Conservation (phyloP, 2,888 invertebrate genomes). For the Choreutis nemorana region DNA sequence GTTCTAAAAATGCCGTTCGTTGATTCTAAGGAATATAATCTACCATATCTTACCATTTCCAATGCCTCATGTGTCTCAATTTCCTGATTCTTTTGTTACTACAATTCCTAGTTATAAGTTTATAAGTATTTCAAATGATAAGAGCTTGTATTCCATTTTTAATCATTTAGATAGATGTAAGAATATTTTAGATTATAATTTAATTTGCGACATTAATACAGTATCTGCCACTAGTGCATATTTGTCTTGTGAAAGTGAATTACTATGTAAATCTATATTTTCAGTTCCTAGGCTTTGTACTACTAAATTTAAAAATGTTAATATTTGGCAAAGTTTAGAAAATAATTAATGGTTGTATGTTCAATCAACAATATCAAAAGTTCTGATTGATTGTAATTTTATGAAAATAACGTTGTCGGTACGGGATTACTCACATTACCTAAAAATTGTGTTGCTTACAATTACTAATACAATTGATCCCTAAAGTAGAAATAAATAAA, state of each 20-base stretch:
- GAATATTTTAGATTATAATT: conserved; percentile 1
- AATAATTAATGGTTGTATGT: conserved; percentile 8
- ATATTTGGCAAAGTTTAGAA: conserved; percentile 7
- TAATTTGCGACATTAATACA: conserved; percentile 5
- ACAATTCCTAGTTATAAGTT: conserved; percentile 8
- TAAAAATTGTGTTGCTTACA: background rate
- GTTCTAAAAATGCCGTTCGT: conserved; percentile 6
- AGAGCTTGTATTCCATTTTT: conserved; percentile 6
- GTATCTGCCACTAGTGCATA: conserved; percentile 3
- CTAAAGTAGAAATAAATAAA: background rate
- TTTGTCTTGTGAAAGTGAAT: conserved; percentile 8
- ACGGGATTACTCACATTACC: background rate
- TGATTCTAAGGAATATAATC: background rate
- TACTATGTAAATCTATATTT: conserved; percentile 6
- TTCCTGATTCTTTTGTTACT: conserved; percentile 2
- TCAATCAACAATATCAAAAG: conserved; percentile 3
- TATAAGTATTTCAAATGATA: conserved; percentile 9
- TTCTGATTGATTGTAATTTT: background rate
- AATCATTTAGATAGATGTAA: conserved; percentile 7
- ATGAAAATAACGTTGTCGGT: background rate
- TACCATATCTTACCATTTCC: conserved; percentile 7
- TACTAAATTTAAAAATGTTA: conserved; percentile 6
- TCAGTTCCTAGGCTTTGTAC: conserved; percentile 5
- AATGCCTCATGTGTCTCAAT: background rate
- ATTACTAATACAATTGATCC: background rate